Evolutionary conservation across 2,888 invertebrate genomes (phyloP), one percentile per base, ranked within the genome.

Genomic region (Lepidocyrtoides sp.): DNA sequence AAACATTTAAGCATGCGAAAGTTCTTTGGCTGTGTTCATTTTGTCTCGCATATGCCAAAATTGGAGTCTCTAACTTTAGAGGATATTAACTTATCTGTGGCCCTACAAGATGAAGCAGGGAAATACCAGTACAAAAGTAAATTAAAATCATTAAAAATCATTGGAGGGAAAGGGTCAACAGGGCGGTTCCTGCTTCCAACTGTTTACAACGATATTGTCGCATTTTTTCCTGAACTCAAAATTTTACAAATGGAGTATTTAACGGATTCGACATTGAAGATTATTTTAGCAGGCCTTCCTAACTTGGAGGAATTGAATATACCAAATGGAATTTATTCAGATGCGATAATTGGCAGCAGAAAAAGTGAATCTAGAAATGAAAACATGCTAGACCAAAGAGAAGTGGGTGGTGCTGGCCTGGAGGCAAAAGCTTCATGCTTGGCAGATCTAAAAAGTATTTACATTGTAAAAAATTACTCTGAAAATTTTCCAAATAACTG

Each of bases 151-250:
- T 44, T 92, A 26, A 48, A 86, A 66, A 81, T 92, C 20, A 57
- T 82, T 41, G 85, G 29, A 7, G 82, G 88, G 10, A 77, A 72
- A 17, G 88, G 90, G 0, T 75, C 72, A 12, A 85, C 90, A 0
- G 92, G 92, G 20, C 51, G 92, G 60, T 91, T 91, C 57, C 17
- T 83, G 44, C 89, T 92, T 32, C 77, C 84, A n/a, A 66, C 87
- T 12, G 41, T 92, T 8, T 92, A 90, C 41, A 20, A 57, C 36
- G 79, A 91, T 12, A 88, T 92, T 32, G 77, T 84, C 1, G 63
- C 77, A 41, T 85, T 88, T n/a, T 92, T 92, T 29, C 91, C 92
- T 3, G 32, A 85, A n/a, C 83, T 92, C 29, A 85, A n/a, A 57
- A 66, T 17, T 10, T 72, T 92, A 10, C 66, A 77, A 36, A 87